These are phyloP conservation scores for Actinemys pallida DNA, from an alignment of 2,113 vertebrate genomes.

Conservation along the genomic window DNA sequence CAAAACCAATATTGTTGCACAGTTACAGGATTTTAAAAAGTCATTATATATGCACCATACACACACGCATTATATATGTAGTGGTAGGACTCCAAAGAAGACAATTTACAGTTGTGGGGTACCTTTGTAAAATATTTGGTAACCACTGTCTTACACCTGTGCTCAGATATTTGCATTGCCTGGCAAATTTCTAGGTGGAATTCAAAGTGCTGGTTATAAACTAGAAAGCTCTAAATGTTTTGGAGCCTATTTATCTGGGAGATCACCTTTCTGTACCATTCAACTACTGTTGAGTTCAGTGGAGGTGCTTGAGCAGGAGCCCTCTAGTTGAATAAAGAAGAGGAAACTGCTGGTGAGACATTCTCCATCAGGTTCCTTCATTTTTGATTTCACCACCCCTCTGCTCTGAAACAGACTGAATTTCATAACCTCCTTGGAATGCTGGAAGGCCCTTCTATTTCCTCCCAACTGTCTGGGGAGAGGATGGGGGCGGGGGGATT, in stretches of 20 bases:
- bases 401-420: neutral
- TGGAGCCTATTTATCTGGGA: neutral
- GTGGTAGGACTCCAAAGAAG: too few relatives aligned
- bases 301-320: neutral
- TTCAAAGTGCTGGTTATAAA: rapidly evolving
- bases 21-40: too few relatives aligned
- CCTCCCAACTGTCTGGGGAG: neutral
- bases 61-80: too few relatives aligned
- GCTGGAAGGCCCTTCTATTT: neutral
- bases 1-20: too few relatives aligned
- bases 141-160: neutral
- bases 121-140: too few relatives aligned
- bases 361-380: neutral
- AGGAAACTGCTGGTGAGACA: neutral
- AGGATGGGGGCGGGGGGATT: neutral
- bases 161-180: neutral
- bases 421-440: neutral
- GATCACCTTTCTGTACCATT: neutral
- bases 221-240: neutral
- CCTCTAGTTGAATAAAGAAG: neutral
- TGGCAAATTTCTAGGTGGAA: neutral
- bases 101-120: too few relatives aligned
- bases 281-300: neutral
- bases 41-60: too few relatives aligned
- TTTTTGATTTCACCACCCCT: neutral